Base-by-base conservation (phyloP, 2,113 vertebrate species). In the Malurus elegans region DNA sequence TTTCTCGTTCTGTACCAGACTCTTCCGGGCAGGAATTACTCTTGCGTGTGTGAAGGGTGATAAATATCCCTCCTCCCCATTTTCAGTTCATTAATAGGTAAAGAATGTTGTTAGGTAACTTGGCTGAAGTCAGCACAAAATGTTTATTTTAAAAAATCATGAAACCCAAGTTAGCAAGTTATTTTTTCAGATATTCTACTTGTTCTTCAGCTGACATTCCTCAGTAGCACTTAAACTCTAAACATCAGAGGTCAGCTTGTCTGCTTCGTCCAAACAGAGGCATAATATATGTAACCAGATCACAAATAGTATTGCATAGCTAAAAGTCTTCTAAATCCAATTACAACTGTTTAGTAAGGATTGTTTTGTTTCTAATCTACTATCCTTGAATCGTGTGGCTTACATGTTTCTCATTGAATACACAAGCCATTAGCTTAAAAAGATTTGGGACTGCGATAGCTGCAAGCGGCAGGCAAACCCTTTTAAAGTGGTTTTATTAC, bases 371-470 rank as follows among this genome's bases (percentile, higher is more conserved):
- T 93, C 64, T 86, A 14, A 57, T 79, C 90, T 86, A 8, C 50
- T 86, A 19, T 44, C 45, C 47, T 31, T 14, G 54, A 65, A 76
- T 88, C 3, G 8, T 3, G 14, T 66, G 70, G 75, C 56, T 92
- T 86, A 18, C 6, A 0, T 62, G 58, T 80, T 94, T 83, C 64
- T 97, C 34, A 1, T 5, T 51, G 75, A 83, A 38, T 65, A 12
- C 47, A 44, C 76, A 78, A 80, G 31, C 79, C 60, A 92, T 94
- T 83, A 83, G 58, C 65, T 83, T 93, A 66, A 86, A 86, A 93
- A 67, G 67, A n/a, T 60, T 86, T 88, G 93, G 79, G 34, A 14
- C 12, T 50, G 91, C 18, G 5, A 47, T 50, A 86, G 92, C 64
- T 86, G 65, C 67, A 31, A 82, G 60, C 79, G 80, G 72, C 60